Conservation (phyloP, 2,113 vertebrate genomes). For the Nansenia antarctica region DNA sequence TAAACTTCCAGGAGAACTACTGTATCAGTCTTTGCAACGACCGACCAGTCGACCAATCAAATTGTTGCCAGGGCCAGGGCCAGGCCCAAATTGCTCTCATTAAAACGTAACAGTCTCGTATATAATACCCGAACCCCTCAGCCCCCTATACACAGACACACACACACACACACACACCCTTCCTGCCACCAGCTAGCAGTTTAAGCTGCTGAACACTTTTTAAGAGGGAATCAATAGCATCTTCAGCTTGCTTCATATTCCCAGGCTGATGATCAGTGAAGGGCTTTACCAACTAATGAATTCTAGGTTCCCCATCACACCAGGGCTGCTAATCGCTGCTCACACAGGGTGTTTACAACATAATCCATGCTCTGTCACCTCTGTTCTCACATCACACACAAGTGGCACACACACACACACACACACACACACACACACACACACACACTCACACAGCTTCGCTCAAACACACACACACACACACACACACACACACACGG, state of each 20-base stretch:
- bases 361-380: conserved; percentile 12
- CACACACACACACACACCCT: not conserved
- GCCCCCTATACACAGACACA: not conserved
- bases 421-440: too few species aligned
- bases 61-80: conserved; percentile 9
- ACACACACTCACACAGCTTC: too few species aligned
- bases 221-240: conserved; percentile 33
- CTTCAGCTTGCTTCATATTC: conserved; percentile 8
- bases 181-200: not conserved
- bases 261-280: conserved; percentile 6
- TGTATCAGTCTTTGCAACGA: conserved; percentile 22
- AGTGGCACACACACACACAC: not conserved
- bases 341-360: not conserved
- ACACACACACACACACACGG: too few species aligned
- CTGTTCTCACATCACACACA: not conserved
- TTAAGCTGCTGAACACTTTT: not conserved
- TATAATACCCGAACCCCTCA: not conserved
- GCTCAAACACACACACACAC: too few species aligned
- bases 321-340: conserved; percentile 12
- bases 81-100: conserved; percentile 26
- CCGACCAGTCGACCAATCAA: conserved; percentile 23
- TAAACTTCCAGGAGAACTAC: conserved; percentile 3
- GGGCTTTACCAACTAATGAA: conserved; percentile 17
- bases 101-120: conserved; percentile 19
- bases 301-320: conserved; percentile 16